These are phyloP conservation scores for Spodoptera picta DNA, from an alignment of 2,888 invertebrate genomes.

Conservation along the genomic window DNA sequence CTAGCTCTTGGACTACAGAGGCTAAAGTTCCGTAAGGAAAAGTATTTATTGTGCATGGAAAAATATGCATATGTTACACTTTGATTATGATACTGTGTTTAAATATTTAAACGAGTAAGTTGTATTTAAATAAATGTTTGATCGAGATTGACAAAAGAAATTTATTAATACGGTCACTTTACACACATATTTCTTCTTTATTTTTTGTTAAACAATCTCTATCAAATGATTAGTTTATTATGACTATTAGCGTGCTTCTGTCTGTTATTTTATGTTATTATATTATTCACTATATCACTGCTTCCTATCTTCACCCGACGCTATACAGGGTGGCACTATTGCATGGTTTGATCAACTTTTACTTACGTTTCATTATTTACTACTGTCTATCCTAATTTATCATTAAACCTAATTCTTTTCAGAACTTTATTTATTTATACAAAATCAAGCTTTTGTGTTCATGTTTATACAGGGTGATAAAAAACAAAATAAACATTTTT, in stretches of 20 bases:
- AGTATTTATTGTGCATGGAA: no score
- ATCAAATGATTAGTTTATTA: conserved; percentile 47
- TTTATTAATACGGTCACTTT: conserved; percentile 6
- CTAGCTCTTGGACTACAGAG: no score
- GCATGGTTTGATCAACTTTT: conserved; percentile 56
- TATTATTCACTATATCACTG: conserved; percentile 47
- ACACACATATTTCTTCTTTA: background rate
- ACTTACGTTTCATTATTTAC: conserved; percentile 16
- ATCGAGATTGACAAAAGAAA: conserved; percentile 44
- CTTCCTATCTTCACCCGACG: conserved; percentile 47
- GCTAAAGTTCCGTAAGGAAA: no score
- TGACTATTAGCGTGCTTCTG: conserved; percentile 73
- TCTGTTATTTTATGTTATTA: conserved; percentile 70
- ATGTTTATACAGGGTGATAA: no score
- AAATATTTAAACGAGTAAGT: conserved; percentile 5
- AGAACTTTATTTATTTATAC: conserved; percentile 6
- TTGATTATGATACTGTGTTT: no score
- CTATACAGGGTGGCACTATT: conserved; percentile 52
- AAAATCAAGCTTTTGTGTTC: no score
- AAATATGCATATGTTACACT: no score
- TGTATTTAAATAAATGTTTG: conserved; percentile 25
- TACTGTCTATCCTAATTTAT: conserved; percentile 1
- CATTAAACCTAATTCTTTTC: conserved; percentile 20
- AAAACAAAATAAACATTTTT: no score
- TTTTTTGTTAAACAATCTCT: conserved; percentile 46